Evolutionary conservation across 1,140 invertebrate genomes (phyloP).

Genomic region (Neodiprion lecontei): DNA sequence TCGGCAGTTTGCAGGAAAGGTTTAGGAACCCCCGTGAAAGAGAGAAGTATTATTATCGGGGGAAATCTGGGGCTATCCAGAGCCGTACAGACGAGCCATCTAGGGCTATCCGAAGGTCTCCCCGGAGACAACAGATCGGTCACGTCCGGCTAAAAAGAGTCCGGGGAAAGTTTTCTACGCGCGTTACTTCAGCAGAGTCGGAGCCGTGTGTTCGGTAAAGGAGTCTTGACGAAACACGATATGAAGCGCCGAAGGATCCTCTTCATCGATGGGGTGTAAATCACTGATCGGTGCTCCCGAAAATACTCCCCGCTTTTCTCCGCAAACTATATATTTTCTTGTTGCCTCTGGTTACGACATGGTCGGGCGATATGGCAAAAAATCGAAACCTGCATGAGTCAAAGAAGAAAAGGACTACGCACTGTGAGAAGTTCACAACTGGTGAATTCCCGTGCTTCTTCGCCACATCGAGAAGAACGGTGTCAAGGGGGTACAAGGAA

Average conservation of each 20-base stretch:
- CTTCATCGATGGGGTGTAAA: neutral
- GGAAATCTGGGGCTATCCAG: slow-evolving; percentile 55
- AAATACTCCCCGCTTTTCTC: neutral
- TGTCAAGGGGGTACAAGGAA: too few relatives aligned
- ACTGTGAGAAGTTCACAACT: too few relatives aligned
- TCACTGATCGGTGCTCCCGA: neutral
- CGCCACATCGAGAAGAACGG: too few relatives aligned
- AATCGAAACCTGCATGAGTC: too few relatives aligned
- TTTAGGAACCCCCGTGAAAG: slow-evolving; percentile 33
- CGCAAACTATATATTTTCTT: neutral
- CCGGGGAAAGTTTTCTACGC: slow-evolving; percentile 45
- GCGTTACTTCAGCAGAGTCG: slow-evolving; percentile 18
- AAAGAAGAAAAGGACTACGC: too few relatives aligned
- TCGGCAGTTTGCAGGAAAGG: neutral
- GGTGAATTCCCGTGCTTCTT: too few relatives aligned
- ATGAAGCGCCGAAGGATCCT: neutral
- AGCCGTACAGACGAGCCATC: neutral
- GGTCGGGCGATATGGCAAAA: neutral
- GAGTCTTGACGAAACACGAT: slow-evolving; percentile 11
- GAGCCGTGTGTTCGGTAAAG: neutral
- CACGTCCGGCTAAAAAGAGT: slow-evolving; percentile 54
- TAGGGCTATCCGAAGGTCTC: slow-evolving; percentile 21
- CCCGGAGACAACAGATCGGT: slow-evolving; percentile 57
- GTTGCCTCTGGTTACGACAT: neutral
- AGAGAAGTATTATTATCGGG: slow-evolving; percentile 62